phyloP scores from a whole-genome alignment of 2,113 vertebrate genomes.

The Atherinomorus stipes region DNA sequence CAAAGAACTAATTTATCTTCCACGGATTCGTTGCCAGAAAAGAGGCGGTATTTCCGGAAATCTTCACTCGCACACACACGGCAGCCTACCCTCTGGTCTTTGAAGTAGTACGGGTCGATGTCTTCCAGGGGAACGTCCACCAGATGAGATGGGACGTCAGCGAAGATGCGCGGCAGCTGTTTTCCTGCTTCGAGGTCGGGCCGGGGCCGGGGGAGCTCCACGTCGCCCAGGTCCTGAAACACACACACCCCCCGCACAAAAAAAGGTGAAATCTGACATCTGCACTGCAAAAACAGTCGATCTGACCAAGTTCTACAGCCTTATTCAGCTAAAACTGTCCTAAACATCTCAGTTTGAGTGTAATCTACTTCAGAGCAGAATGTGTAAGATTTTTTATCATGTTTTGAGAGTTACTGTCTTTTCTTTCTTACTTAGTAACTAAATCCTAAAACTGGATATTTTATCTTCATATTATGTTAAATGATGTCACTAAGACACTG shows the following conservation, averaged over 20 bases:
- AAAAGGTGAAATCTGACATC: background rate
- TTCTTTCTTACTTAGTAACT: too few relatives aligned
- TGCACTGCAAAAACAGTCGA: too few relatives aligned
- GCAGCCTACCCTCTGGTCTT: conserved; percentile 62
- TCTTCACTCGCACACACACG: background rate
- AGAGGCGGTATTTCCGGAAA: conserved; percentile 4
- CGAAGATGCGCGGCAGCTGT: conserved; percentile 76
- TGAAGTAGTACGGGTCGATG: conserved; percentile 79
- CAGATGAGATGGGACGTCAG: conserved; percentile 76
- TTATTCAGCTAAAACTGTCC: too few relatives aligned
- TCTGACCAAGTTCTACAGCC: too few relatives aligned
- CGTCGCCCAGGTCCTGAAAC: conserved; percentile 75
- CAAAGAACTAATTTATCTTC: conserved; percentile 14
- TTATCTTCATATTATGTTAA: too few relatives aligned
- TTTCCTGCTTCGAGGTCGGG: conserved; percentile 79
- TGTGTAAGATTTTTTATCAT: too few relatives aligned
- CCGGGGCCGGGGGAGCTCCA: conserved; percentile 56
- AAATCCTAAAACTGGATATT: too few relatives aligned
- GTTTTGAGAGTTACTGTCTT: too few relatives aligned
- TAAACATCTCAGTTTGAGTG: too few relatives aligned
- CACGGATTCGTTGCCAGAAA: conserved; percentile 19
- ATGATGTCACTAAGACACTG: too few relatives aligned
- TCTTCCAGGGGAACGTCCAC: conserved; percentile 78
- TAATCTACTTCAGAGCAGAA: too few relatives aligned
- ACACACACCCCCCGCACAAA: conserved; percentile 4